phyloP scores from a whole-genome alignment of 1,140 invertebrate species.

The Drosophila funebris region DNA sequence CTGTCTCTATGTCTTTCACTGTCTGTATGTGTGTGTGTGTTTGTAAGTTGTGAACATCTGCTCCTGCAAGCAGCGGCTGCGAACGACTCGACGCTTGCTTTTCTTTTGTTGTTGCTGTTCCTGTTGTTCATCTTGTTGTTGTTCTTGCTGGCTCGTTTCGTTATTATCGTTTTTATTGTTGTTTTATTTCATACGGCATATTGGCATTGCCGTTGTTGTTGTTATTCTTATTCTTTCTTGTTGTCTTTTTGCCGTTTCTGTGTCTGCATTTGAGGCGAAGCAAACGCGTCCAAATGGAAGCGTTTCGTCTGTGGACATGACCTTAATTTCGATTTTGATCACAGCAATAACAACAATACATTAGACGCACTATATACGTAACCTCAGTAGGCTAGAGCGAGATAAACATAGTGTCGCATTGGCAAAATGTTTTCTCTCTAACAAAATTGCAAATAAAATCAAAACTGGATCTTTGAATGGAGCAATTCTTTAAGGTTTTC shows the following conservation, averaged over 20 bases:
- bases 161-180: conserved; percentile 81
- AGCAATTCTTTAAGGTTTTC: not conserved
- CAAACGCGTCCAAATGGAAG: conserved; percentile 54
- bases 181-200: conserved; percentile 68
- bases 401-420: not conserved
- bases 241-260: conserved; percentile 18
- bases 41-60: conserved; percentile 82
- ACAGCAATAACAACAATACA: not conserved
- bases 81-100: conserved; percentile 67
- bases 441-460: no score
- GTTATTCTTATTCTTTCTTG: conserved; percentile 6
- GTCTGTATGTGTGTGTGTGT: conserved; percentile 52
- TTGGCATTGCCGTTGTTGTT: conserved; percentile 44
- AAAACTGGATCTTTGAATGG: no score
- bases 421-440: not conserved
- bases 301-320: conserved; percentile 35
- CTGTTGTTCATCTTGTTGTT: no score
- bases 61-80: conserved; percentile 63
- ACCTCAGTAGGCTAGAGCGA: not conserved
- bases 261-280: conserved; percentile 43
- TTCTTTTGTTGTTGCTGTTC: conserved; percentile 72
- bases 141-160: conserved; percentile 57
- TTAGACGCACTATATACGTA: conserved; percentile 5
- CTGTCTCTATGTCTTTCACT: conserved; percentile 41
- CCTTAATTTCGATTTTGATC: conserved; percentile 36